Conservation (phyloP, 1,140 invertebrate genomes). For the Dendroctonus valens region DNA sequence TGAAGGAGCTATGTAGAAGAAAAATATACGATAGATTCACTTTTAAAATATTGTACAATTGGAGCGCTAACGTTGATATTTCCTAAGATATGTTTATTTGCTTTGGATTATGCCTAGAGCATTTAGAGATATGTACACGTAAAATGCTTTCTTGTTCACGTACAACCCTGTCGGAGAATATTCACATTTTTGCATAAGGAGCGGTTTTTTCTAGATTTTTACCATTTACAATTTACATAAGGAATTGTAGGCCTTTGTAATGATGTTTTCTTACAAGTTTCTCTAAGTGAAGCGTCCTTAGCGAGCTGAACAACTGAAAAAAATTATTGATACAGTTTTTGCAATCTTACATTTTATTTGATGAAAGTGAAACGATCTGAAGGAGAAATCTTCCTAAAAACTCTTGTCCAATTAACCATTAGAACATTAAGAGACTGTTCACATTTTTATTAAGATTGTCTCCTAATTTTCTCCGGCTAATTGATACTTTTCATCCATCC, state of each 20-base stretch:
- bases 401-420: no score
- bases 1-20: neutral
- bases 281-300: neutral
- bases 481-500: no score
- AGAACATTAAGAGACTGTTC: no score
- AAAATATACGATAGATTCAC: neutral
- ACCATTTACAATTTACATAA: constrained; percentile 6
- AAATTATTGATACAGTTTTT: neutral
- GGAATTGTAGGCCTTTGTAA: neutral
- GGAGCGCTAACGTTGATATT: neutral
- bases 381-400: no score
- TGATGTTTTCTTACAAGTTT: neutral
- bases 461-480: no score
- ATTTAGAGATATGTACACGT: neutral
- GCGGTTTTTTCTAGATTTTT: neutral
- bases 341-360: no score
- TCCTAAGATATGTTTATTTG: constrained; percentile 8
- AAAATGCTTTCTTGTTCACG: neutral
- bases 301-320: neutral
- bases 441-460: no score
- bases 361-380: no score
- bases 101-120: constrained; percentile 3
- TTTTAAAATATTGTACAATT: neutral
- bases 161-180: constrained; percentile 2
- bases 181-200: neutral